Conservation (phyloP, 2,797 vertebrate genomes). For the Anabas testudineus region DNA sequence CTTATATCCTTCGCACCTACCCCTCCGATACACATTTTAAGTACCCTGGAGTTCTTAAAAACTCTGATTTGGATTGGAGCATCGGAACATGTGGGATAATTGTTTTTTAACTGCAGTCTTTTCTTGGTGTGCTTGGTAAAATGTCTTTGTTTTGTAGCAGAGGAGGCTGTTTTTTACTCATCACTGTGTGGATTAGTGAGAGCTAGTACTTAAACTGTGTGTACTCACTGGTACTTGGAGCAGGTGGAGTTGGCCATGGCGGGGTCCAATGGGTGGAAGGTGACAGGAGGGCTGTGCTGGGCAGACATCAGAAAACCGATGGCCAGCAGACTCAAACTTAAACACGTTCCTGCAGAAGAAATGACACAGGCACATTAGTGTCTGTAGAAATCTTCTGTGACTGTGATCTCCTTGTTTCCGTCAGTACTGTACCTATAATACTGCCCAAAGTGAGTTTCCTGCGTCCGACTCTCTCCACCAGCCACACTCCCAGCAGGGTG, state of each 20-base stretch:
- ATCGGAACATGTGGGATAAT: background rate
- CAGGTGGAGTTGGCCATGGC: conserved; percentile 90
- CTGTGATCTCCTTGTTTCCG: background rate
- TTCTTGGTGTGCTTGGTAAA: background rate
- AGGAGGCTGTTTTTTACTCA: background rate
- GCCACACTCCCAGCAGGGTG: conserved; percentile 95
- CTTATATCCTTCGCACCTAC: background rate
- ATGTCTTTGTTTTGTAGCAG: background rate
- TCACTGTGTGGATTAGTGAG: background rate
- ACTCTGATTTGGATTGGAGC: background rate
- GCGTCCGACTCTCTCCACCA: conserved; percentile 95
- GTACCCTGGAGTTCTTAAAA: background rate
- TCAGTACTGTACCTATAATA: conserved; percentile 84
- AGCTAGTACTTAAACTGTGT: background rate
- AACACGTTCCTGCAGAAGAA: conserved; percentile 86
- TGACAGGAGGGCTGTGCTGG: conserved; percentile 92
- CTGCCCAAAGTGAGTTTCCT: conserved; percentile 94
- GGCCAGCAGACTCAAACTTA: conserved; percentile 92
- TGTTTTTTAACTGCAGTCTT: background rate
- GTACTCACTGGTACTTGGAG: conserved; percentile 84
- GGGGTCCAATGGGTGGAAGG: conserved; percentile 87
- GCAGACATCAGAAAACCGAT: conserved; percentile 94
- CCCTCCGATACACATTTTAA: background rate
- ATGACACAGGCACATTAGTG: background rate
- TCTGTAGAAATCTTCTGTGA: background rate